Evolutionary conservation across 2,797 vertebrate species (phyloP).

Genomic region (Lepilemur septentrionalis): DNA sequence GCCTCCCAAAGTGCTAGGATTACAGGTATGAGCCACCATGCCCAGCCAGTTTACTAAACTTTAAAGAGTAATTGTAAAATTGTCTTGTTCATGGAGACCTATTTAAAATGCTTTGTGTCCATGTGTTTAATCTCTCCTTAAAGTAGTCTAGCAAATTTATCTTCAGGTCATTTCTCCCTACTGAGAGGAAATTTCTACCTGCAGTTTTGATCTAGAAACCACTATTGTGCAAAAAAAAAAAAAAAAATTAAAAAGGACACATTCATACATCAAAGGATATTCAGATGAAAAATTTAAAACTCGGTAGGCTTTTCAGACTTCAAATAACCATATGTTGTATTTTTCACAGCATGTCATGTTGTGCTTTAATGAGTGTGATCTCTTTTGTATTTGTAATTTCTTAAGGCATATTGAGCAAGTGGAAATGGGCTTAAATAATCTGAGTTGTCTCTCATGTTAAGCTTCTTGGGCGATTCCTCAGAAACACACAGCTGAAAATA

Average conservation of each 20-base stretch:
- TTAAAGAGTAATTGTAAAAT: background rate
- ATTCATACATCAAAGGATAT: slow-evolving; percentile 27
- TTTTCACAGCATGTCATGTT: background rate
- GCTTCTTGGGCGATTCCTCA: background rate
- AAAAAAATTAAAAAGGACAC: background rate
- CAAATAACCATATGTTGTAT: background rate
- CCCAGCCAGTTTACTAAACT: background rate
- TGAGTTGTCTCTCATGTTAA: background rate
- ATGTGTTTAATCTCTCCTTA: slow-evolving; percentile 16
- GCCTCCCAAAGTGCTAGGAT: background rate
- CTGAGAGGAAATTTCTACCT: background rate
- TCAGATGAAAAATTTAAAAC: slow-evolving; percentile 6
- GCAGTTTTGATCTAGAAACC: slow-evolving; percentile 55
- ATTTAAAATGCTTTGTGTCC: background rate
- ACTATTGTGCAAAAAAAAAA: background rate
- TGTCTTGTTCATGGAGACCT: background rate
- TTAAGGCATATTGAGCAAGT: background rate
- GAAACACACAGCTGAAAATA: background rate
- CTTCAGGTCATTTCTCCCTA: slow-evolving; percentile 3
- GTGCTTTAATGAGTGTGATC: background rate
- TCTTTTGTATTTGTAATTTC: background rate
- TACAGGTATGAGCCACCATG: background rate
- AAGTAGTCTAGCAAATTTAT: background rate
- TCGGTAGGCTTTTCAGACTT: slow-evolving; percentile 23
- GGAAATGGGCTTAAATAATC: background rate